phyloP scores from a whole-genome alignment of 1,140 invertebrate genomes.

The Dendrolimus kikuchii region DNA sequence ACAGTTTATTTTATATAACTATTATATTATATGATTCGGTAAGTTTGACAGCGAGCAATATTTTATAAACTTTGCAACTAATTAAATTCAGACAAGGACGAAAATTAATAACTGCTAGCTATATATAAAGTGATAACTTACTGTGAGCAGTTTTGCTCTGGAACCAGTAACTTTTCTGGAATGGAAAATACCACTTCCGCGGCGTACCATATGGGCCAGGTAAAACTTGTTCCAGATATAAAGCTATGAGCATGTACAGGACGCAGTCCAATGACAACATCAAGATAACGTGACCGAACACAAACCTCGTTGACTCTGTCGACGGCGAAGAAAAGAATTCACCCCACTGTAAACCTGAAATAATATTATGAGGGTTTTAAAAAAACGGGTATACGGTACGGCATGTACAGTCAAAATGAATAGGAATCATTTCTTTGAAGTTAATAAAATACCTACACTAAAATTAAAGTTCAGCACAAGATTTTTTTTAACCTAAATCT shows the following conservation, averaged over 20 bases:
- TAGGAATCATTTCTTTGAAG: too few relatives aligned
- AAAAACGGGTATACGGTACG: not conserved
- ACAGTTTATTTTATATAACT: too few relatives aligned
- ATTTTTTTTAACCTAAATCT: too few relatives aligned
- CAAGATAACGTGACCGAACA: slow-evolving; percentile 76
- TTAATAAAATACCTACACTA: too few relatives aligned
- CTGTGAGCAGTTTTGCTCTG: slow-evolving; percentile 6
- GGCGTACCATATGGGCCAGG: slow-evolving; percentile 82
- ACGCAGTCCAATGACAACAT: slow-evolving; percentile 77
- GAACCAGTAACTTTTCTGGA: slow-evolving; percentile 73
- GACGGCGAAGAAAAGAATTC: slow-evolving; percentile 78
- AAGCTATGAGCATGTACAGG: slow-evolving; percentile 77
- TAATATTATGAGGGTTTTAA: slow-evolving; percentile 12
- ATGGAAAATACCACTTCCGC: slow-evolving; percentile 82
- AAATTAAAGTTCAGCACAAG: too few relatives aligned
- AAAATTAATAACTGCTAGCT: too few relatives aligned
- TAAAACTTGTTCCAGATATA: slow-evolving; percentile 82
- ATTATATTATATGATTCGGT: too few relatives aligned
- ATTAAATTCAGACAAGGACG: too few relatives aligned
- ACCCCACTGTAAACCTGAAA: slow-evolving; percentile 81
- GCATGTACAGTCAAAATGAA: too few relatives aligned
- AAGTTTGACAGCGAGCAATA: too few relatives aligned
- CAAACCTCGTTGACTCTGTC: slow-evolving; percentile 78
- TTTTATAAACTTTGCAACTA: too few relatives aligned
- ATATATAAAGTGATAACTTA: not conserved